Base-by-base conservation (phyloP, 2,797 vertebrate genomes). In the Tolypeutes matacus region DNA sequence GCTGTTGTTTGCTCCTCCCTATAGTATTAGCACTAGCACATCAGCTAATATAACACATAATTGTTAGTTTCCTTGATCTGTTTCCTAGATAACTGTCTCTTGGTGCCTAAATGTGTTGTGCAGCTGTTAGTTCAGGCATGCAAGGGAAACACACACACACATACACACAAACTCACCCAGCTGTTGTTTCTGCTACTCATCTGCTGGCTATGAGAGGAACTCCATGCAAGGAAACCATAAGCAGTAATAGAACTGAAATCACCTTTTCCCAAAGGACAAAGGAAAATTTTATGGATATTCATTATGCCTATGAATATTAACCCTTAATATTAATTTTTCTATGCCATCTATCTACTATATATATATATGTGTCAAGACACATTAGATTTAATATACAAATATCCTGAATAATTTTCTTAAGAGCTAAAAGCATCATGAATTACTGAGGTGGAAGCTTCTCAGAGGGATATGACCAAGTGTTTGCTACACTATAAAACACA, bases 61-160 rank as follows among this genome's bases (percentile, higher is more conserved):
- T 83, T 91, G 56, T 78, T 80, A 36, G 46, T 42, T 75, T 86
- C 34, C 36, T 70, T 93, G 49, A 62, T 92, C 21, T 12, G 2
- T 83, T 93, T 86, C 46, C n/a, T 88, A 69, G 14, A 58, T 86
- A 87, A 85, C 58, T 49, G 29, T 85, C 42, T 85, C 11, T 65
- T 67, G 5, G 23, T 80, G 34, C 42, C 58, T 92, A 90, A 90
- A 53, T 87, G 2, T 25, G 77, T 62, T 78, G 23, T 90, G 23
- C 29, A 92, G 46, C 60, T 93, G 64, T 96, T 97, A 73, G 27
- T 76, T n/a, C 1, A 51, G 17, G 34, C 23, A 49, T 85, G 8
- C 0, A 83, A 49, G 9, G 39, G 36, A 64, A 82, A 81, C 36
- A 72, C 23, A 76, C 6, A 56, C 51, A 72, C n/a, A 53, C 13